Base-by-base conservation (phyloP, 2,888 invertebrate genomes). In the Apodemia hepburni region DNA sequence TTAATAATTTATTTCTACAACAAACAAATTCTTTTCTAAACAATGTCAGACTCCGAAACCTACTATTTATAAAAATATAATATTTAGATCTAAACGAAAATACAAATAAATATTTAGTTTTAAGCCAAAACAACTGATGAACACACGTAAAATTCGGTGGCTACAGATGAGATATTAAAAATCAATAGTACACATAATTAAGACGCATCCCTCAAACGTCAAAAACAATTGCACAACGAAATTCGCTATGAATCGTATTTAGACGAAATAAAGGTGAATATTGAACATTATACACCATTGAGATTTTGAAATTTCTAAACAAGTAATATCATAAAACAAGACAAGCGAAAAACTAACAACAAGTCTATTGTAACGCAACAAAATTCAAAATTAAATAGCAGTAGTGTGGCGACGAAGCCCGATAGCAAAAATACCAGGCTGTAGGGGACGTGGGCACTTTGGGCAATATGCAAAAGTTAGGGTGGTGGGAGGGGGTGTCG, bases 391-490 rank as follows among this genome's bases (percentile, higher is more conserved):
- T 80, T 69, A 71, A 71, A 65, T 66, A 71, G 62, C 69, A 66
- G 65, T 67, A 64, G 70, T 66, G 68, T 65, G 68, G 70, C 74
- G 73, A 78, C 79, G 79, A 79, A 76, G 75, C 74, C 75, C 69
- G 74, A 74, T 74, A 75, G 76, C 78, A 80, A 79, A 80, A 80
- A 80, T 79, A 73, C 78, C 77, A 75, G 79, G 77, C 80, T 75
- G 77, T 75, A 75, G 80, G 82, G 79, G 80, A 77, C 75, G 77
- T 78, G 84, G 86, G 87, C 85, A 87, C 89, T 87, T 88, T 86
- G 86, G 89, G 85, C 85, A 87, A 89, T 88, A 89, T 88, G 89
- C 87, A 88, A 85, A 88, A 87, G 86, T 85, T 79, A 82, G 84
- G 85, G 77, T 76, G 82, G 77, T 70, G 71, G 69, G 69, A 73